These are phyloP conservation scores for Scomber scombrus DNA, from an alignment of 2,113 vertebrate species.

Conservation along the genomic window DNA sequence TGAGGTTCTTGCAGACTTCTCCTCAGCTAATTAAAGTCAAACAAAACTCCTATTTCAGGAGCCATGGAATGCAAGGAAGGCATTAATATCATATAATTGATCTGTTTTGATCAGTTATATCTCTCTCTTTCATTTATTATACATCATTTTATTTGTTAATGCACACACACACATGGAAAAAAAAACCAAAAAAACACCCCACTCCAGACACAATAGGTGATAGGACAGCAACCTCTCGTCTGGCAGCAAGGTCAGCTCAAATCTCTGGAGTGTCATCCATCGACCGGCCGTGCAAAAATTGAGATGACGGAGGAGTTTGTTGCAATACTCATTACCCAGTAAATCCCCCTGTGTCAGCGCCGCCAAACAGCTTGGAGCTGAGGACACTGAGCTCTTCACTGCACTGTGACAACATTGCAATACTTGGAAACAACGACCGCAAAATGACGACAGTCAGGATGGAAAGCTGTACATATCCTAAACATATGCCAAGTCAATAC, in stretches of 20 bases:
- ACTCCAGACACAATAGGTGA: constrained; percentile 41
- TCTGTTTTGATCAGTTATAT: constrained; percentile 50
- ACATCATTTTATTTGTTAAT: not conserved
- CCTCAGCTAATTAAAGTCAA: constrained; percentile 76
- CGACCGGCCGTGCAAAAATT: constrained; percentile 59
- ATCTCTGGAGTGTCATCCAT: constrained; percentile 70
- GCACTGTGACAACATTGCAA: constrained; percentile 72
- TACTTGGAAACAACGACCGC: constrained; percentile 59
- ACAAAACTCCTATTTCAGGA: constrained; percentile 68
- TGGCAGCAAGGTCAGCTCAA: constrained; percentile 62
- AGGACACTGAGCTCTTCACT: constrained; percentile 72
- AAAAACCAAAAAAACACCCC: not conserved
- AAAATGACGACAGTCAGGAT: constrained; percentile 28
- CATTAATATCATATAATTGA: constrained; percentile 63
- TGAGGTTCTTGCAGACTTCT: constrained; percentile 65
- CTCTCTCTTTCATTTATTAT: constrained; percentile 2
- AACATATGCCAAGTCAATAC: not conserved
- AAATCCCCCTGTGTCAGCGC: constrained; percentile 76
- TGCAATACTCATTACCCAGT: constrained; percentile 67
- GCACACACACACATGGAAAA: not conserved
- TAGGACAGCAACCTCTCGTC: constrained; percentile 38
- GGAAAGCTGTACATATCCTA: constrained; percentile 26
- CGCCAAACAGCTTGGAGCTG: constrained; percentile 58
- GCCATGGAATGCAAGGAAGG: constrained; percentile 47
- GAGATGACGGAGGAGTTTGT: constrained; percentile 78